Evolutionary conservation across 2,888 invertebrate genomes (phyloP).

Genomic region (Caenorhabditis sp.): DNA sequence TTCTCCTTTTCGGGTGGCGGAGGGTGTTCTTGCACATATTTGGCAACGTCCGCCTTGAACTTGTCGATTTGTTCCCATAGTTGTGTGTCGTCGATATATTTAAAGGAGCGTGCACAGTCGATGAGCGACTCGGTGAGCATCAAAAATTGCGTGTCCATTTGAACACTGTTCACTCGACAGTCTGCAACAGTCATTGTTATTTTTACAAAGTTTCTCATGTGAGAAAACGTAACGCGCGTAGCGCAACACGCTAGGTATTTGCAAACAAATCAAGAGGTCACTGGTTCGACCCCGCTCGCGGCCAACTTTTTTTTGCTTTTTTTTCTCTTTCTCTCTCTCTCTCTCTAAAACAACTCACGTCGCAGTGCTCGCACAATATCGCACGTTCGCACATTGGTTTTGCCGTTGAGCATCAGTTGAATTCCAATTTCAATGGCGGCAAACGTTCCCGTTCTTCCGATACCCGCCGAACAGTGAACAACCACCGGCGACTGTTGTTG

Average conservation of each 20-base stretch:
- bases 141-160: slow-evolving; percentile 33
- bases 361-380: slow-evolving; percentile 20
- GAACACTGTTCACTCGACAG: slow-evolving; percentile 24
- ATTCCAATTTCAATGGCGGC: slow-evolving; percentile 30
- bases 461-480: slow-evolving; percentile 59
- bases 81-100: slow-evolving; percentile 19
- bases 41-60: background rate
- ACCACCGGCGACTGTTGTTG: slow-evolving; percentile 26
- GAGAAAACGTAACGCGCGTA: too few relatives aligned
- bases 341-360: slow-evolving; percentile 12
- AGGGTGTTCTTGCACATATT: slow-evolving; percentile 25
- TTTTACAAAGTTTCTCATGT: too few relatives aligned
- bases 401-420: slow-evolving; percentile 26
- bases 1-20: slow-evolving; percentile 5
- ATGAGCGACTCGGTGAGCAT: slow-evolving; percentile 19
- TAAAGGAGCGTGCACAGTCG: slow-evolving; percentile 20
- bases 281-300: too few relatives aligned
- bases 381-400: background rate
- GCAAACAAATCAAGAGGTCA: too few relatives aligned
- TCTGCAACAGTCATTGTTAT: slow-evolving; percentile 13
- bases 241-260: too few relatives aligned
- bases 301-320: too few relatives aligned
- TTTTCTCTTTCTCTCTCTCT: too few relatives aligned
- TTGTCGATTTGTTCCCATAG: background rate
- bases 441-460: slow-evolving; percentile 52